Base-by-base conservation (phyloP, 2,113 vertebrate species). In the Orthochromis malagaraziensis region DNA sequence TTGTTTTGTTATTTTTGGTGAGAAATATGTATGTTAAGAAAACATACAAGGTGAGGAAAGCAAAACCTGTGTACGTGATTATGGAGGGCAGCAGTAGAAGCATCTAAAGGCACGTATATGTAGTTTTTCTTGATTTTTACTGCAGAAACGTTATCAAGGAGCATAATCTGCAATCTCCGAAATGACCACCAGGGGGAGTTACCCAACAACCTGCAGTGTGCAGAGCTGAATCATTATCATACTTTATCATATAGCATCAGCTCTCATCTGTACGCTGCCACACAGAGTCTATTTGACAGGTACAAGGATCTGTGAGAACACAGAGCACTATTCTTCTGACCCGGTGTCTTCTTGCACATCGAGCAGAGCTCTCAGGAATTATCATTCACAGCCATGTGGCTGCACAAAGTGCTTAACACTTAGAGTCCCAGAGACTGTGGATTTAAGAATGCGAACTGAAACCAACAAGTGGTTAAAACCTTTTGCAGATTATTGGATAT, bases 151-250 rank as follows among this genome's bases (percentile, higher is more conserved):
- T 73, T 47, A 75, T 29, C 9, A 29, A 19, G 2, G 16, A 47
- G 6, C 42, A 47, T 29, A 29, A 19, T 12, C 40, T 90, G 89
- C 84, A 83, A 5, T 92, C 14, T 47, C 42, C 24, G 3, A 26
- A 75, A 6, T 77, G 49, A 73, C 90, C 93, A 89, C 53, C 55
- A 91, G 93, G 85, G 85, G 91, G 93, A n/a, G 81, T 86, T n/a
- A 73, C 54, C 85, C 45, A 79, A 10, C 75, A 49, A 51, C 45
- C 45, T 77, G 40, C 16, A n/a, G 17, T n/a, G 73, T 51, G 16
- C 26, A 2, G 45, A 51, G 17, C 73, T 51, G 73, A 77, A 29
- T 45, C 14, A 33, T 19, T 31, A 31, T 31, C 45, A 77, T 5
- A 12, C 45, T 77, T 51, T 33, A 5, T 3, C 45, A 33, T 51